Conservation (phyloP, 2,888 invertebrate species). For the Brenthis hecate region DNA sequence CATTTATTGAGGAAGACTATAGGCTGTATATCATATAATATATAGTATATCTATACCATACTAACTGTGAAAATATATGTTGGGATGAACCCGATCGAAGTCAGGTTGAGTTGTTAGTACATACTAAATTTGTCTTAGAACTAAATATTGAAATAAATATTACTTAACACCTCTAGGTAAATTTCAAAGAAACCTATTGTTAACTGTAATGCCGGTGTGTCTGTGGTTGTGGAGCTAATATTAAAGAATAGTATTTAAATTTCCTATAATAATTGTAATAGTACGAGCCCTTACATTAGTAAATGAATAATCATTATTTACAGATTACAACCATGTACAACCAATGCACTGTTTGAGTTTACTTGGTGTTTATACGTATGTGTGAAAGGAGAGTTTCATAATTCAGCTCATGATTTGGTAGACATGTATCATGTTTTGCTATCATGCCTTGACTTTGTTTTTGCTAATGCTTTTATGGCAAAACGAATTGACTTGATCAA, state of each 20-base stretch:
- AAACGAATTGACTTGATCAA: constrained; percentile 93
- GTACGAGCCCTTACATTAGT: not conserved
- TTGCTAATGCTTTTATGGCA: constrained; percentile 91
- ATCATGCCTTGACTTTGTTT: constrained; percentile 95
- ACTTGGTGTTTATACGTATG: constrained; percentile 96
- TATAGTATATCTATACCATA: no score
- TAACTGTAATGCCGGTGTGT: no score
- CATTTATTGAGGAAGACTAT: no score
- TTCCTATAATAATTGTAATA: not conserved
- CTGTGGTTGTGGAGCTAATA: no score
- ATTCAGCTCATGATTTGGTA: constrained; percentile 95
- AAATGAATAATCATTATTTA: not conserved
- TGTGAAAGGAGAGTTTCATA: constrained; percentile 92
- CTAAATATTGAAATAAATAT: no score
- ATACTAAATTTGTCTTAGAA: no score
- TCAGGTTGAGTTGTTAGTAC: no score
- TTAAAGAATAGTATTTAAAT: not conserved
- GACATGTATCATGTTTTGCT: constrained; percentile 96
- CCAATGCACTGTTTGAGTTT: constrained; percentile 93
- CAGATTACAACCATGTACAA: constrained; percentile 89
- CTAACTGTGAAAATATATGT: no score
- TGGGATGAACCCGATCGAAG: no score
- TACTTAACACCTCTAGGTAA: no score
- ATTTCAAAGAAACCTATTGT: no score
- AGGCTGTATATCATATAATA: no score